A percentile compares a stretch with the other conserved stretches of the same genome.
Conservation (phyloP, 2,797 vertebrate genomes). For the Micropoecilia bifurca region DNA sequence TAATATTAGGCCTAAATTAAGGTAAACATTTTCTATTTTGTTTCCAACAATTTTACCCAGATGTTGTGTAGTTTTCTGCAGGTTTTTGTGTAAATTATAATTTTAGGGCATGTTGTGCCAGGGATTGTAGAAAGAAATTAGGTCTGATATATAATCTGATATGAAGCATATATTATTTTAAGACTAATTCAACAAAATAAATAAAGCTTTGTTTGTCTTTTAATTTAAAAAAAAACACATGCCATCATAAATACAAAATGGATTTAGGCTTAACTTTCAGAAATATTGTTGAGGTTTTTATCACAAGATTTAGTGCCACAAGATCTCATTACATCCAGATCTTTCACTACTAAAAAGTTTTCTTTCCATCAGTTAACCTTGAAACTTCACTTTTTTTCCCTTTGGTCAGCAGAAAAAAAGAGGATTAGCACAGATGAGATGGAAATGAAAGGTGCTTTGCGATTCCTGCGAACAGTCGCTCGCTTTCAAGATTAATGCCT, state of each 20-base stretch:
- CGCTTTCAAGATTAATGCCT: slow-evolving; percentile 9
- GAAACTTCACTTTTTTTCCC: slow-evolving; percentile 3
- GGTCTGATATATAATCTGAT: not conserved
- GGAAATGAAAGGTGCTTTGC: slow-evolving; percentile 2
- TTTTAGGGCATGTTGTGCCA: not conserved
- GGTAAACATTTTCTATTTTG: not conserved
- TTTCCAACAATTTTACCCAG: not conserved
- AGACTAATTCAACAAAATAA: not conserved
- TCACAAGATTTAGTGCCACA: not conserved
- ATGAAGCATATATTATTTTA: not conserved
- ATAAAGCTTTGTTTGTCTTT: not conserved
- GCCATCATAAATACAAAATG: not conserved
- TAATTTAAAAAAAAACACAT: not conserved
- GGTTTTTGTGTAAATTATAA: not conserved
- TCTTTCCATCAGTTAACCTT: not conserved
- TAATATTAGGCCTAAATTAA: not conserved
- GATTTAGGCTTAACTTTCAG: not conserved
- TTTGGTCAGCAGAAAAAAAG: slow-evolving; percentile 16
- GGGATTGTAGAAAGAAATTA: not conserved
- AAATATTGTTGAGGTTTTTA: not conserved
- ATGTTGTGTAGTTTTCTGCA: not conserved
- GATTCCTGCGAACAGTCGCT: not conserved
- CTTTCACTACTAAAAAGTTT: slow-evolving; percentile 3
- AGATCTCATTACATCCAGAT: not conserved
- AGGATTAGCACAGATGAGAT: slow-evolving; percentile 2